Evolutionary conservation across 64 coral and sea anemone genomes (phyloP).

Genomic region (Cladopsammia gracilis): DNA sequence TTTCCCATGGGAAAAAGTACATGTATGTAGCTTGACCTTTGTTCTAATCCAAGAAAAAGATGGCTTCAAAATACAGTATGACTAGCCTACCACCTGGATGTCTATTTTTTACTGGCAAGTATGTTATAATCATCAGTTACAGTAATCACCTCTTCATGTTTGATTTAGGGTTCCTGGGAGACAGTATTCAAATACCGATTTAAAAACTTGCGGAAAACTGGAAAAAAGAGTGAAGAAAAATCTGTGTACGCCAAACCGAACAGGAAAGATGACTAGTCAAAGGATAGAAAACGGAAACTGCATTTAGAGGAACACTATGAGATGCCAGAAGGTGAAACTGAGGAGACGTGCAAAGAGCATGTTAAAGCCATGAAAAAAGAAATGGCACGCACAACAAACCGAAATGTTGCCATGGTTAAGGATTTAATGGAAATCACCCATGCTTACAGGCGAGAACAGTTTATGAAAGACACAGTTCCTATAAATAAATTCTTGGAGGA

Average conservation of each 20-base stretch:
- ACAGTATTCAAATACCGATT: not conserved
- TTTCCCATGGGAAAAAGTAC: too few relatives aligned
- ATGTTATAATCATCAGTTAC: too few relatives aligned
- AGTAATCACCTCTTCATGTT: too few relatives aligned
- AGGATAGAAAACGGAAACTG: not conserved
- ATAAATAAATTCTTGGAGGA: not conserved
- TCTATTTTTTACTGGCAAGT: too few relatives aligned
- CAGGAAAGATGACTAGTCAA: not conserved
- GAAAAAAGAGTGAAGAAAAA: not conserved
- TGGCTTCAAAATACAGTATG: too few relatives aligned
- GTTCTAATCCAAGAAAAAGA: too few relatives aligned
- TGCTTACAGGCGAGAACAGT: not conserved
- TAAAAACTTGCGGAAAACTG: conserved; percentile 5
- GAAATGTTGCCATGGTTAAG: not conserved
- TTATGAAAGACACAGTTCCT: not conserved
- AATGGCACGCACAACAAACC: not conserved
- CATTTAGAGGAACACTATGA: not conserved
- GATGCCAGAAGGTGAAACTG: not conserved
- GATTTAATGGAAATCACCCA: not conserved
- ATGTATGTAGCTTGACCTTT: too few relatives aligned
- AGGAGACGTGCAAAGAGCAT: conserved; percentile 20
- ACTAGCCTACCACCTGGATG: too few relatives aligned
- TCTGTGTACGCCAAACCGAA: not conserved
- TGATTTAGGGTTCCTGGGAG: conserved; percentile 20
- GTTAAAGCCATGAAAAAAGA: not conserved